Conservation (phyloP, 2,113 vertebrate genomes). For the Varanus salvator region DNA sequence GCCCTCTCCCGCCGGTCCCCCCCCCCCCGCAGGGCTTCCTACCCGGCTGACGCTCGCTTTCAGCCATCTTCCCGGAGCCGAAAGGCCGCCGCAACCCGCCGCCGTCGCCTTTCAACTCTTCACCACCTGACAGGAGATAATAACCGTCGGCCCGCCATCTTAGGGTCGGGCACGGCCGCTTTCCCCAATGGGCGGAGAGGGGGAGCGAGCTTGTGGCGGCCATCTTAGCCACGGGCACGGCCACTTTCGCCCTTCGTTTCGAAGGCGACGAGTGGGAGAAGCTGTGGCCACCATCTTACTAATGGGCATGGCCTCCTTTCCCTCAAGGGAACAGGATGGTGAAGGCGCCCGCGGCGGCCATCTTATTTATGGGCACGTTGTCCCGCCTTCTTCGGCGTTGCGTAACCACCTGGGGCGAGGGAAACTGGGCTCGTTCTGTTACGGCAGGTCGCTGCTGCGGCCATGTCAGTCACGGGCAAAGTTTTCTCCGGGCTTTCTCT, state of each 20-base stretch:
- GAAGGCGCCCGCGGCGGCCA: too few relatives aligned
- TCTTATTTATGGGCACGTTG: too few relatives aligned
- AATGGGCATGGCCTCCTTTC: too few relatives aligned
- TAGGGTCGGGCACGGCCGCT: conserved; percentile 30
- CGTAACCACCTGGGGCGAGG: conserved; percentile 37
- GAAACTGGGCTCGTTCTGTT: background rate
- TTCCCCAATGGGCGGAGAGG: too few relatives aligned
- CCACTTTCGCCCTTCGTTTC: background rate
- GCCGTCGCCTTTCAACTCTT: conserved; percentile 60
- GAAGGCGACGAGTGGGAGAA: too few relatives aligned
- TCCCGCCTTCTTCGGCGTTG: too few relatives aligned
- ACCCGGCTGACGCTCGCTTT: conserved; percentile 80
- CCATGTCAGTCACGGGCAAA: conserved; percentile 39
- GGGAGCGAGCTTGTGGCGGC: rapidly evolving
- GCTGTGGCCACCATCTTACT: too few relatives aligned
- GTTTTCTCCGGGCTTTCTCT: background rate
- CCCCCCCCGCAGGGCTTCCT: background rate
- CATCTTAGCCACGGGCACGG: conserved; percentile 24
- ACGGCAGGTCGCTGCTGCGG: background rate
- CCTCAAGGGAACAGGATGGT: too few relatives aligned
- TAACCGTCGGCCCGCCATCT: conserved; percentile 39
- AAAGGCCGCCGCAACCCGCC: conserved; percentile 21
- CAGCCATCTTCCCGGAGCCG: conserved; percentile 82
- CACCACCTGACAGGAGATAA: conserved; percentile 54
- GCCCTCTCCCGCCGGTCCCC: background rate